Conservation (phyloP, 2,113 vertebrate species). For the Mesembrinibis cayennensis region DNA sequence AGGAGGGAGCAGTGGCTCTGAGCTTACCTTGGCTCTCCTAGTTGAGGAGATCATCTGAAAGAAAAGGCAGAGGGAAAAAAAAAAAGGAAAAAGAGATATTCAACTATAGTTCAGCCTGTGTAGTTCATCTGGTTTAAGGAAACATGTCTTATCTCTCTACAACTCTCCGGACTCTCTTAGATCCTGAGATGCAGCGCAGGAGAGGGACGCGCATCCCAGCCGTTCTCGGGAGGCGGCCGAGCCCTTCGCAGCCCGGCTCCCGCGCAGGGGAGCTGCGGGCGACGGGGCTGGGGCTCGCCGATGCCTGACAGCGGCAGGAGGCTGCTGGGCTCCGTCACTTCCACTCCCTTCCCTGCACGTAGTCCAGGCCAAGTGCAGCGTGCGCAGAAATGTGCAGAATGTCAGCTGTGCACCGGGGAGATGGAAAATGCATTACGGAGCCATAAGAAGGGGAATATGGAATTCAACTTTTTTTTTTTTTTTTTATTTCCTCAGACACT, state of each 20-base stretch:
- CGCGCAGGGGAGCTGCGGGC: accelerated
- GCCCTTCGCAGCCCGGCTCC: background rate
- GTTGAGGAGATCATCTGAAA: background rate
- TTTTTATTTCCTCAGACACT: background rate
- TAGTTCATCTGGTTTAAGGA: background rate
- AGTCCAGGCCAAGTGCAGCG: background rate
- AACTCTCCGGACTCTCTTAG: background rate
- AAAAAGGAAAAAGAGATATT: background rate
- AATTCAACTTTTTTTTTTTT: background rate
- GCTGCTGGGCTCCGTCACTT: background rate
- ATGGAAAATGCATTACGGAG: background rate
- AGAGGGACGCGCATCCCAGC: background rate
- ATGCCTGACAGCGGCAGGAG: background rate
- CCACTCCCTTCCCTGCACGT: background rate
- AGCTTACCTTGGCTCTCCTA: background rate
- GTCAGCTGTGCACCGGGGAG: conserved; percentile 16
- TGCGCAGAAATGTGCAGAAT: conserved; percentile 10
- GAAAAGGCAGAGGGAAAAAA: background rate
- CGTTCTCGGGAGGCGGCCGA: background rate
- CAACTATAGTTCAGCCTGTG: background rate
- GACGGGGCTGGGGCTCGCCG: accelerated
- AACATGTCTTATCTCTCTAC: background rate
- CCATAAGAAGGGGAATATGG: background rate
- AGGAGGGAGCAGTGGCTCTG: background rate
- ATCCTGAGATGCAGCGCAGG: background rate